These are phyloP conservation scores for Amblyopsis rosae DNA, from an alignment of 2,113 vertebrate genomes.

Conservation along the genomic window DNA sequence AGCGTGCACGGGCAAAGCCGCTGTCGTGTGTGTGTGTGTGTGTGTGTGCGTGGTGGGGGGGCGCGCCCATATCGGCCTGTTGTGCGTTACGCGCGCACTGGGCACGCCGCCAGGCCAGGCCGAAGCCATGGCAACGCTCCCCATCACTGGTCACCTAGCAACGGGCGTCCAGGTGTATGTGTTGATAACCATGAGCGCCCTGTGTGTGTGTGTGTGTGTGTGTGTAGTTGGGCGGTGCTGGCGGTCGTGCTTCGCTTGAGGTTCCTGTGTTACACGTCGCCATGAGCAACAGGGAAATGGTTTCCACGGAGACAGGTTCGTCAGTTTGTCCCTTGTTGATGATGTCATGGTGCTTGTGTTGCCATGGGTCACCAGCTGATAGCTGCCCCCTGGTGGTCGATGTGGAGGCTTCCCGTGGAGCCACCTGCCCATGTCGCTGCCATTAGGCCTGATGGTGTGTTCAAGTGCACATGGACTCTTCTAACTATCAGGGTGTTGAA, in stretches of 20 bases:
- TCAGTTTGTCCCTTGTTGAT: neutral
- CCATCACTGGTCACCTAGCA: conserved; percentile 51
- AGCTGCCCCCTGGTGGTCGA: no score
- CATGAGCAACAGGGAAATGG: conserved; percentile 86
- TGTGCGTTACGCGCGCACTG: no score
- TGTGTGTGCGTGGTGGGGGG: neutral
- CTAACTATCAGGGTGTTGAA: no score
- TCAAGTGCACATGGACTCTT: no score
- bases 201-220: conserved; percentile 32
- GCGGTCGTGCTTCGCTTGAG: conserved; percentile 51
- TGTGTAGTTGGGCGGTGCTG: conserved; percentile 33
- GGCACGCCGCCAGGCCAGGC: no score
- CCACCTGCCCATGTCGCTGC: no score
- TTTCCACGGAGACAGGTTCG: conserved; percentile 82
- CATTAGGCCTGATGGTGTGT: no score
- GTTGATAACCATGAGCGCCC: neutral
- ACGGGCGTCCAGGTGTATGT: conserved; percentile 25
- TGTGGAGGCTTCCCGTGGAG: no score
- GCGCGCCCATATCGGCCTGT: no score
- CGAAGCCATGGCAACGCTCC: no score
- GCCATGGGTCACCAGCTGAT: no score
- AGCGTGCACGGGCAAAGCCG: no score
- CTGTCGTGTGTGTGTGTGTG: conserved; percentile 2
- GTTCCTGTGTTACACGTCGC: conserved; percentile 64
- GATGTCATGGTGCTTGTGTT: neutral